Evolutionary conservation across 2,888 invertebrate species (phyloP).

Genomic region (Apomyelois bistriatella): DNA sequence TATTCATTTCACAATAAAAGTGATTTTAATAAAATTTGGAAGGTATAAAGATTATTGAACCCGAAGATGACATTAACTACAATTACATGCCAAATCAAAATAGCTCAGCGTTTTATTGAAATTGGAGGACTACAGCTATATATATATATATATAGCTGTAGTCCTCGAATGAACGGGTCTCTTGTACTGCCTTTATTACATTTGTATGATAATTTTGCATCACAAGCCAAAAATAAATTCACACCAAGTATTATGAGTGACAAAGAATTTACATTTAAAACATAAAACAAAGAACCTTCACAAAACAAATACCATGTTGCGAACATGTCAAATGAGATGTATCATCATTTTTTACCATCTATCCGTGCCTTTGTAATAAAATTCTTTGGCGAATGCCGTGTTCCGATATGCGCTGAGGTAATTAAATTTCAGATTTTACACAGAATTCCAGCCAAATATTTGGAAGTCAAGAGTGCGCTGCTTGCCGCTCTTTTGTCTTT

Average conservation of each 20-base stretch:
- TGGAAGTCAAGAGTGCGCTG: background rate
- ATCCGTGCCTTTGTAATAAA: constrained; percentile 9
- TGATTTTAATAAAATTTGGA: too few species aligned
- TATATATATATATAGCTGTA: too few species aligned
- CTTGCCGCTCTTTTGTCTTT: background rate
- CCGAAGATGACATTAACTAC: too few species aligned
- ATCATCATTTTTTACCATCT: constrained; percentile 1
- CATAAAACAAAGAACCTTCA: background rate
- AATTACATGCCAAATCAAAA: too few species aligned
- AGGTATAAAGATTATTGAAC: too few species aligned
- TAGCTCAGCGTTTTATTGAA: too few species aligned
- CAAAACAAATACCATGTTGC: constrained; percentile 15
- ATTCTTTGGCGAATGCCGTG: constrained; percentile 12
- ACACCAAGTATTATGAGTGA: background rate
- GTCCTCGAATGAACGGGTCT: too few species aligned
- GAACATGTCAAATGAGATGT: constrained; percentile 14
- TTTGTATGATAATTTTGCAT: background rate
- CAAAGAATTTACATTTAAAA: background rate
- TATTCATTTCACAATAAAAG: too few species aligned
- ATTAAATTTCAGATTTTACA: constrained; percentile 13
- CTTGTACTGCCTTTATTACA: too few species aligned
- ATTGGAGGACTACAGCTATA: too few species aligned
- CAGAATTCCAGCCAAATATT: constrained; percentile 2
- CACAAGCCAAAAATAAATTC: constrained; percentile 1
- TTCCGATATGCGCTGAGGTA: constrained; percentile 10